Conservation (phyloP, 2,888 invertebrate species). For the Orthosia gothica region DNA sequence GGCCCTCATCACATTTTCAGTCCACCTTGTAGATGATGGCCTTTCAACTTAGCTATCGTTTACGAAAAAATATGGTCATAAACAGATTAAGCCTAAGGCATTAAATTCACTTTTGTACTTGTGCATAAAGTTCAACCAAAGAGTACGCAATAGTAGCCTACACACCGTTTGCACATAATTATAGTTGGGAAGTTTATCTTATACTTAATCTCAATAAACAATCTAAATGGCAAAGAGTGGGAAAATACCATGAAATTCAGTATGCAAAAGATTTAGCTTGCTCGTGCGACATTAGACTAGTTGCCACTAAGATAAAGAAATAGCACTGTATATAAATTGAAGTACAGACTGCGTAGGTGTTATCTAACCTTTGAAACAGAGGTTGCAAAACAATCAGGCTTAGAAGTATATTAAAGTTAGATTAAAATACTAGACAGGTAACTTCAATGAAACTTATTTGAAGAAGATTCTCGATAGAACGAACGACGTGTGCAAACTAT, state of each 20-base stretch:
- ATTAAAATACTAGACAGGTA: slow-evolving; percentile 4
- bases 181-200: neutral
- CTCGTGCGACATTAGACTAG: slow-evolving; percentile 21
- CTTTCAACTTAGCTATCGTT: too few relatives aligned
- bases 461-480: neutral
- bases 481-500: neutral
- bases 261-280: slow-evolving; percentile 25
- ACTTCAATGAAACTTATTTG: neutral
- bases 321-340: slow-evolving; percentile 21
- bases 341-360: slow-evolving; percentile 42
- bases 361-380: slow-evolving; percentile 45
- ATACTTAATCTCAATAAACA: neutral
- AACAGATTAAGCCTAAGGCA: too few relatives aligned
- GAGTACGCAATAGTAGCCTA: too few relatives aligned
- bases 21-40: too few relatives aligned
- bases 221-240: slow-evolving; percentile 22
- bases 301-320: slow-evolving; percentile 41
- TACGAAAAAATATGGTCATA: too few relatives aligned
- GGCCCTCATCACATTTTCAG: too few relatives aligned
- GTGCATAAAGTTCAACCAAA: too few relatives aligned
- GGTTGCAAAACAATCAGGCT: slow-evolving; percentile 38
- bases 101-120: too few relatives aligned
- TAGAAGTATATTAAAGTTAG: slow-evolving; percentile 2
- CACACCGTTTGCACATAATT: too few relatives aligned
- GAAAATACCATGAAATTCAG: slow-evolving; percentile 14